phyloP scores from a whole-genome alignment of 1,140 invertebrate species.

The Drosophila eugracilis region DNA sequence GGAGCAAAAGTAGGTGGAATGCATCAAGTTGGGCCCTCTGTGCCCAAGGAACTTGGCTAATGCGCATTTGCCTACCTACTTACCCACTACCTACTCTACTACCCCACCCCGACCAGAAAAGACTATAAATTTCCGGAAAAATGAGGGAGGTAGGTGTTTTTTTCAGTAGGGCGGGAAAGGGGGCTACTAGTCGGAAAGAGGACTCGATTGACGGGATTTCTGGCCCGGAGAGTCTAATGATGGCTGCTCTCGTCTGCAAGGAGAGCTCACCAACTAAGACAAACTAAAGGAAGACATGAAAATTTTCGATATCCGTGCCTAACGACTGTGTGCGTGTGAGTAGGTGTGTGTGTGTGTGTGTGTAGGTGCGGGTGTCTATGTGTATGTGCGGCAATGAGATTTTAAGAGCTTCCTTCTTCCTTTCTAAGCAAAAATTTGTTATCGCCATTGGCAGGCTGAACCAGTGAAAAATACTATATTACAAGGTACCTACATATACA shows the following conservation, averaged over 20 bases:
- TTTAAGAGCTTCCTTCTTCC: conserved; percentile 80
- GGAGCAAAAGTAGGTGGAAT: conserved; percentile 13
- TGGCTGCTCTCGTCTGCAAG: conserved; percentile 28
- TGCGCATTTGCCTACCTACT: conserved; percentile 73
- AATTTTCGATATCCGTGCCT: conserved; percentile 82
- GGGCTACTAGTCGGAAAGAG: not conserved
- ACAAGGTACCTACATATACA: conserved; percentile 20
- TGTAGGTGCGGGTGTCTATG: conserved; percentile 7
- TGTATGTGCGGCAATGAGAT: conserved; percentile 66
- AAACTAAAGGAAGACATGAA: conserved; percentile 84
- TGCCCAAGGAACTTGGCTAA: conserved; percentile 48
- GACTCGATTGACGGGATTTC: conserved; percentile 41
- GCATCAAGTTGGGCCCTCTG: conserved; percentile 45
- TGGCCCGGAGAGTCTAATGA: conserved; percentile 63
- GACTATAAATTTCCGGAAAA: conserved; percentile 76
- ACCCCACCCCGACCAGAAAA: not conserved
- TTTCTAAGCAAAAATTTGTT: conserved; percentile 78
- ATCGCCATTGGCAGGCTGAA: conserved; percentile 62
- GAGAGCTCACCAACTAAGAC: conserved; percentile 57
- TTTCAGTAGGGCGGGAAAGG: not conserved
- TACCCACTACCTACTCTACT: conserved; percentile 7
- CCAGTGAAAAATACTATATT: conserved; percentile 47
- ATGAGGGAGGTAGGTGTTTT: conserved; percentile 1
- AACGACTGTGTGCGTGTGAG: conserved; percentile 52
- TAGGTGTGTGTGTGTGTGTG: conserved; percentile 9